These are phyloP conservation scores for Rhinophrynus dorsalis DNA, from an alignment of 2,797 vertebrate genomes.

Conservation along the genomic window DNA sequence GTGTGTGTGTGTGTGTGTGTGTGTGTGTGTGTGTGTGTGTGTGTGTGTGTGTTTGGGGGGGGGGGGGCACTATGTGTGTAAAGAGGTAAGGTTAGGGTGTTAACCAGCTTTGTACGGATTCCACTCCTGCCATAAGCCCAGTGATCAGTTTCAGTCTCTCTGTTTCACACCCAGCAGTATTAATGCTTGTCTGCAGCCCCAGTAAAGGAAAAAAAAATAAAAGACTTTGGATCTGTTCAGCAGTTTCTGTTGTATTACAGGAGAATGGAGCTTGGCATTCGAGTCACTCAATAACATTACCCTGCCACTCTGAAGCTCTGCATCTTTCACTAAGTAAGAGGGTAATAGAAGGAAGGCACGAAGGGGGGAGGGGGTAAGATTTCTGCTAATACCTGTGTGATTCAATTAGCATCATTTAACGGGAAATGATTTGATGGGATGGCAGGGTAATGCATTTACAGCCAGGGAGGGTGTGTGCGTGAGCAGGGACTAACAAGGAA, in stretches of 20 bases:
- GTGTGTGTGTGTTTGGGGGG: background rate
- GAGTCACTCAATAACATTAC: background rate
- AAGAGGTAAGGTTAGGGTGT: conserved; percentile 25
- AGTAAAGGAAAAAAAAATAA: background rate
- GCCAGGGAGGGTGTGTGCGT: conserved; percentile 9
- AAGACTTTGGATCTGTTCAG: background rate
- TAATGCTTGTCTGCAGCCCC: conserved; percentile 13
- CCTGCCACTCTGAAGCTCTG: background rate
- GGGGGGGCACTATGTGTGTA: background rate
- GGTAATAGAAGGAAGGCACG: conserved; percentile 13
- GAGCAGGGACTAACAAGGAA: conserved; percentile 41
- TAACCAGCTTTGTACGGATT: conserved; percentile 42
- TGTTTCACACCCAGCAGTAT: conserved; percentile 25
- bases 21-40: background rate
- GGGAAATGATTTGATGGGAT: conserved; percentile 32
- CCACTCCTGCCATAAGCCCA: conserved; percentile 10
- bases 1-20: conserved; percentile 17
- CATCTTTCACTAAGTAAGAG: background rate
- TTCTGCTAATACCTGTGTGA: conserved; percentile 38
- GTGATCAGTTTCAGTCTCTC: conserved; percentile 28
- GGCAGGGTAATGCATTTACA: conserved; percentile 34
- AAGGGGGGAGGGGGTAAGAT: conserved; percentile 7
- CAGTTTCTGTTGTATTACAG: background rate
- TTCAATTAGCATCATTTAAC: conserved; percentile 47
- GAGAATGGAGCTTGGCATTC: background rate